Base-by-base conservation (phyloP, 2,888 invertebrate genomes). In the Malacosoma neustria region DNA sequence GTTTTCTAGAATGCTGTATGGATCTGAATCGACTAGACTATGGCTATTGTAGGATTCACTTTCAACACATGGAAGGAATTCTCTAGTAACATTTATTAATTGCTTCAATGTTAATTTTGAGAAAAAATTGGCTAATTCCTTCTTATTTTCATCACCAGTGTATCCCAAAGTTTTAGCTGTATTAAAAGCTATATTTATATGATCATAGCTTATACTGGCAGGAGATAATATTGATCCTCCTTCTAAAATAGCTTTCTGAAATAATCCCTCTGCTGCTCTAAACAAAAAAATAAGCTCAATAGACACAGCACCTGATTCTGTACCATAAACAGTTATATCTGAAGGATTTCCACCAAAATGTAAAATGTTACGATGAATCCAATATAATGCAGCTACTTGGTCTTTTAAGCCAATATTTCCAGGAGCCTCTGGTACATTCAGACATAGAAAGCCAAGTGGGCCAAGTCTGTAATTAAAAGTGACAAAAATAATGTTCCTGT, bases 351-450 rank as follows among this genome's bases (percentile, higher is more conserved):
- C 86, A 1, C 80, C 80, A 41, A 87, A 86, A 14, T 52, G 53
- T 1, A 44, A 65, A 1, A 87, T 79, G 40, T 87, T 86, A 34
- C 54, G 66, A 22, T 79, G 62, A 1, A 87, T 51, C 86, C 86
- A 87, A 46, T 79, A 72, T 1, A 87, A 48, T 0, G 77, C 81
- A 0, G 76, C 72, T 13, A 81, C 59, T 45, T 80, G 80, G 48
- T 87, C 86, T 40, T 84, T 85, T 9, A 86, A 44, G 1, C 85
- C 86, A 1, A 70, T 73, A 38, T 87, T 86, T 1, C 82, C 86
- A 0, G 77, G 66, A 0, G 66, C 69, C 1, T 61, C 68, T 1
- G 52, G 44, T 2, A 59, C 62, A 9, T 64, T 65, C 0, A 84
- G 62, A 38, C 77, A 79, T 1, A 87, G 58, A 51, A 86, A 87